Percentiles rank a stretch among this genome's conserved stretches.
Conservation (phyloP, 2,888 invertebrate genomes). For the Caenorhabditis panamensis region DNA sequence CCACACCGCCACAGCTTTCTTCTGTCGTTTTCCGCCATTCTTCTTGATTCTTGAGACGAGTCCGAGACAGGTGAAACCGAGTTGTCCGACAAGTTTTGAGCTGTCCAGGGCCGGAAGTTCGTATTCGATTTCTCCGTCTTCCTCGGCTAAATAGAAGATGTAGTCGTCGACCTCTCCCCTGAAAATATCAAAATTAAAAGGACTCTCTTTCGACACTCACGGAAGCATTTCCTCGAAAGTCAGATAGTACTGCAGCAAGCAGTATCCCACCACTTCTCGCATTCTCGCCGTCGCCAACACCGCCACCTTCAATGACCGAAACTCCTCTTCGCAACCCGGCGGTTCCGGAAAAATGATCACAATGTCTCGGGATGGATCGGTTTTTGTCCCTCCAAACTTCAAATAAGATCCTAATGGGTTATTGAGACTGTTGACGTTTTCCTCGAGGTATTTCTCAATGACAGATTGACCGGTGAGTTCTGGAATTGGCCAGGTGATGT, state of each 20-base stretch:
- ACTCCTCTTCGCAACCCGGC: conserved; percentile 18
- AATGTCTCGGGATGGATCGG: conserved; percentile 42
- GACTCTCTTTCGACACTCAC: conserved; percentile 27
- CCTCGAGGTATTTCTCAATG: conserved; percentile 45
- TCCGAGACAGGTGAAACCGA: conserved; percentile 59
- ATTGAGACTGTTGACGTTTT: conserved; percentile 41
- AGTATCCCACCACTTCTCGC: conserved; percentile 61
- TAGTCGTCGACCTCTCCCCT: conserved; percentile 66
- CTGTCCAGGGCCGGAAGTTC: conserved; percentile 68
- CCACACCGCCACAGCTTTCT: conserved; percentile 51
- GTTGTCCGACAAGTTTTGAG: conserved; percentile 65
- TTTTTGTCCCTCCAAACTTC: conserved; percentile 47
- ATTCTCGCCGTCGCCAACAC: conserved; percentile 57
- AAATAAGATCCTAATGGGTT: conserved; percentile 58
- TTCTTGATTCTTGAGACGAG: conserved; percentile 42
- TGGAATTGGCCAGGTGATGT: conserved; percentile 26
- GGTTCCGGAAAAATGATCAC: conserved; percentile 53
- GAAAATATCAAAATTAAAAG: neutral
- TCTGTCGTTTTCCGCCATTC: conserved; percentile 33
- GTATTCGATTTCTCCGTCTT: conserved; percentile 68
- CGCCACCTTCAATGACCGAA: conserved; percentile 30
- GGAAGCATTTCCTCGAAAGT: conserved; percentile 34
- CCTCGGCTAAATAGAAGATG: conserved; percentile 68
- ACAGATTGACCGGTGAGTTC: conserved; percentile 36
- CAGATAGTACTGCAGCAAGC: conserved; percentile 47